Conservation (phyloP, 2,888 invertebrate genomes). For the Phrixothrix hirtus region DNA sequence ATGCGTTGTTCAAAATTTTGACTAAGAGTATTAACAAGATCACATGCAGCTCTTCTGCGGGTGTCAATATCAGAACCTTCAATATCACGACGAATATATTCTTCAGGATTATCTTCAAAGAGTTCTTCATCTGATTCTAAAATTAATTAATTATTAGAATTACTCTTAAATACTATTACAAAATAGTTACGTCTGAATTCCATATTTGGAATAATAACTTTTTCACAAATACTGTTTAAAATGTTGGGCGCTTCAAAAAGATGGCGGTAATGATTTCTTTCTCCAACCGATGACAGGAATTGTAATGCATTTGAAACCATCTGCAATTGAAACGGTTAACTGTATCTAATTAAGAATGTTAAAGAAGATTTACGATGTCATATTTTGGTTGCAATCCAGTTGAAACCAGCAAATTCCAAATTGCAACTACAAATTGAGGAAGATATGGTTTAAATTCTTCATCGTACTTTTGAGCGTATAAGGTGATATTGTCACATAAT, state of each 20-base stretch:
- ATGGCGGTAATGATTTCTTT: conserved; percentile 82
- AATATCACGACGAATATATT: conserved; percentile 93
- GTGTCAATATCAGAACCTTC: conserved; percentile 99
- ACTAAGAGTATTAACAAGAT: conserved; percentile 90
- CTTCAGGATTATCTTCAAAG: conserved; percentile 98
- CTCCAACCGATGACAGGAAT: conserved; percentile 93
- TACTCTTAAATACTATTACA: no score
- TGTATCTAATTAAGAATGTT: background rate
- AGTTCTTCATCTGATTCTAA: conserved; percentile 90
- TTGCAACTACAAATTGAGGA: conserved; percentile 89
- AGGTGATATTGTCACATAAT: conserved; percentile 91
- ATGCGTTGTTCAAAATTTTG: conserved; percentile 86
- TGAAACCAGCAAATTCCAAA: conserved; percentile 88
- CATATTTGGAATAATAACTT: conserved; percentile 98
- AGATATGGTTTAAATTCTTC: conserved; percentile 94
- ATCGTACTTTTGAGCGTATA: conserved; percentile 97
- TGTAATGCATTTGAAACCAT: conserved; percentile 94
- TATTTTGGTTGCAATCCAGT: conserved; percentile 87
- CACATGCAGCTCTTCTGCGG: conserved; percentile 92
- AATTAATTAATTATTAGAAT: no score
- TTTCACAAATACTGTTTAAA: conserved; percentile 91
- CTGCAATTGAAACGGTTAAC: conserved; percentile 58
- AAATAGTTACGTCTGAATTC: conserved; percentile 79
- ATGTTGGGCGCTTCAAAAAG: conserved; percentile 88
- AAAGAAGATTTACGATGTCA: conserved; percentile 71